Evolutionary conservation across 2,888 invertebrate genomes (phyloP), one percentile per base, ranked within the genome.

Genomic region (Pelosia muscerda): DNA sequence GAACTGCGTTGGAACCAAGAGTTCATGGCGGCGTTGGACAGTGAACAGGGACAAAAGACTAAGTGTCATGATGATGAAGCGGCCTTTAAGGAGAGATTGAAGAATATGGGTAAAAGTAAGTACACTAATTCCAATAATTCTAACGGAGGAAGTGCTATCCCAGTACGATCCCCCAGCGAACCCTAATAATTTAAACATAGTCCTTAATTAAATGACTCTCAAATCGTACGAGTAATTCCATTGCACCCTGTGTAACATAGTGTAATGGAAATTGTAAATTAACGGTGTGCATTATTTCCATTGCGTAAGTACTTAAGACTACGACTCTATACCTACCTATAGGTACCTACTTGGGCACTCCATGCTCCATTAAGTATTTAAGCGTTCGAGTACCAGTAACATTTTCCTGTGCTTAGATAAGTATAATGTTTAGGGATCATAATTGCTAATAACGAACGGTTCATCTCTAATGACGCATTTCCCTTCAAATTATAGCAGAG

Each of bases 1-100:
- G 98, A 98, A 85, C 92, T 98, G 49, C 95, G 97, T 69, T 97
- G 97, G 96, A 98, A 98, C 88, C 97, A 97, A 87, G 98, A 98
- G 84, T 98, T 98, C 85, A 96, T 98, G 95, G 96, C 96, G 28
- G 97, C 98, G 1, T 92, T 98, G 61, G 97, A 98, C 84, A 97
- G 96, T 86, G 98, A 98, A 95, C 96, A 95, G 81, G 95, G 95
- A 6, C 91, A 93, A 58, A 94, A 93, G 77, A 87, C 86, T 2
- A 95, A 94, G 77, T 86, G 91, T 31, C 96, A 95, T 63, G 95
- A 95, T 34, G 96, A 97, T 74, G 96, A 96, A 79, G 97, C 97
- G 82, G 96, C 95, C 62, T 97, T 97, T 81, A 97, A 96, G 85
- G 97, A 97, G 88, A 96, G 97, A 80, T 93, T 97, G 68, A 96